phyloP scores from a whole-genome alignment of 1,140 invertebrate genomes.

The Akabosia matsudoensis region DNA sequence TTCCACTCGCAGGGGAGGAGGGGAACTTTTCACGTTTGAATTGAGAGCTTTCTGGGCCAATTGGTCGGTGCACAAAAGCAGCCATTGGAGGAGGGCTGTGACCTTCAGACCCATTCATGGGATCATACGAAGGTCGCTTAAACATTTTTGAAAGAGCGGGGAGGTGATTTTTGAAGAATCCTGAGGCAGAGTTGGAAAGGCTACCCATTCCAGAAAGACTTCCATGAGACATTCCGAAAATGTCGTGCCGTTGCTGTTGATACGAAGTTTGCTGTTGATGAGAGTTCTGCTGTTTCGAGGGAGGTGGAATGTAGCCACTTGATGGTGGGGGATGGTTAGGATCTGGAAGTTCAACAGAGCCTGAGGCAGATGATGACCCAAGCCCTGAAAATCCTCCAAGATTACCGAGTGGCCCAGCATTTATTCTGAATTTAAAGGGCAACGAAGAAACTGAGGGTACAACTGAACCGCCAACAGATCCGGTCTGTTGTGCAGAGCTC shows the following conservation, averaged over 20 bases:
- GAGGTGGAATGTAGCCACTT: neutral
- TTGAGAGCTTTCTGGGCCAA: constrained; percentile 30
- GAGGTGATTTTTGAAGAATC: neutral
- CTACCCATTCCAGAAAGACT: too few relatives aligned
- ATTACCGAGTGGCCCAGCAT: neutral
- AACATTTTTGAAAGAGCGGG: neutral
- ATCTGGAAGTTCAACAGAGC: neutral
- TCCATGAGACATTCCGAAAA: too few relatives aligned
- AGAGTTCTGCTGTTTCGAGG: neutral
- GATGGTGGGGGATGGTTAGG: neutral
- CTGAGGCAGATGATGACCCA: neutral
- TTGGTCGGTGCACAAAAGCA: constrained; percentile 26
- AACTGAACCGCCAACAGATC: neutral
- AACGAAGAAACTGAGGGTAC: neutral
- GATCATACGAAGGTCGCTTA: constrained; percentile 9
- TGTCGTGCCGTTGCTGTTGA: neutral
- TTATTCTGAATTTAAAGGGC: neutral
- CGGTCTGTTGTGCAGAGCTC: neutral
- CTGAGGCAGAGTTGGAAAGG: too few relatives aligned
- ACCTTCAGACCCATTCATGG: neutral
- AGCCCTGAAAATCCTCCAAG: neutral
- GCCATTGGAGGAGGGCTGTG: neutral
- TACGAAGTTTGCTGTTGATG: neutral
- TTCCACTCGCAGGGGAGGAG: neutral
- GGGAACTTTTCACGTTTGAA: constrained; percentile 14